Evolutionary conservation across 2,113 vertebrate genomes (phyloP).

Genomic region (Myxocyprinus asiaticus): DNA sequence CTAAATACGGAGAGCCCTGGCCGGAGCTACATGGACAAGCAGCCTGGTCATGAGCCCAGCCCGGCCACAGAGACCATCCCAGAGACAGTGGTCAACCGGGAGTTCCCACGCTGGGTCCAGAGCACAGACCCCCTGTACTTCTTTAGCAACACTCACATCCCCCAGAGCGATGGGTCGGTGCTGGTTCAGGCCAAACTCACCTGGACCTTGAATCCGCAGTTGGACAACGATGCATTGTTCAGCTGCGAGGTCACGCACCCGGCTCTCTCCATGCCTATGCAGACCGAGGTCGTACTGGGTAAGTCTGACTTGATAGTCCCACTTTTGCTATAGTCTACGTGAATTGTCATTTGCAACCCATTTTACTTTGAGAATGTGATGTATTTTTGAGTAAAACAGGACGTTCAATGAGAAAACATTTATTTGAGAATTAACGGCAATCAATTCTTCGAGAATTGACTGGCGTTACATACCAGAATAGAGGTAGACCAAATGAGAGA

Average conservation of each 20-base stretch:
- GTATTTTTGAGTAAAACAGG: no score
- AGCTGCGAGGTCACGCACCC: constrained; percentile 98
- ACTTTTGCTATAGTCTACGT: not conserved
- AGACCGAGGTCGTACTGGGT: constrained; percentile 93
- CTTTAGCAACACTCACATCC: constrained; percentile 85
- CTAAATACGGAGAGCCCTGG: constrained; percentile 77
- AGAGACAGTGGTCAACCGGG: constrained; percentile 94
- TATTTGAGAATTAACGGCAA: no score
- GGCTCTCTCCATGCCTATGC: constrained; percentile 97
- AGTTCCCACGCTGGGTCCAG: constrained; percentile 96
- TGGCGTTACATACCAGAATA: no score
- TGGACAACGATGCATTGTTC: constrained; percentile 95
- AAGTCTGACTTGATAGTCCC: constrained; percentile 59
- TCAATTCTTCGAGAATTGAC: no score
- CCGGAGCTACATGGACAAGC: constrained; percentile 66
- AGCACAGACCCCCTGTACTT: constrained; percentile 89
- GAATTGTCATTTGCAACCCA: no score
- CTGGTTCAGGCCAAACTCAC: constrained; percentile 93
- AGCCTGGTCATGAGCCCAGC: constrained; percentile 74
- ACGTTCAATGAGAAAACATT: no score
- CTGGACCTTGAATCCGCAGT: constrained; percentile 95
- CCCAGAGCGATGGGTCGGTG: constrained; percentile 91
- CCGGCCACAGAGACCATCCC: constrained; percentile 86
- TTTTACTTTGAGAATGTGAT: no score
- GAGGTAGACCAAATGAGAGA: no score